phyloP scores from a whole-genome alignment of 2,797 vertebrate species.

The Leptodactylus fallax region DNA sequence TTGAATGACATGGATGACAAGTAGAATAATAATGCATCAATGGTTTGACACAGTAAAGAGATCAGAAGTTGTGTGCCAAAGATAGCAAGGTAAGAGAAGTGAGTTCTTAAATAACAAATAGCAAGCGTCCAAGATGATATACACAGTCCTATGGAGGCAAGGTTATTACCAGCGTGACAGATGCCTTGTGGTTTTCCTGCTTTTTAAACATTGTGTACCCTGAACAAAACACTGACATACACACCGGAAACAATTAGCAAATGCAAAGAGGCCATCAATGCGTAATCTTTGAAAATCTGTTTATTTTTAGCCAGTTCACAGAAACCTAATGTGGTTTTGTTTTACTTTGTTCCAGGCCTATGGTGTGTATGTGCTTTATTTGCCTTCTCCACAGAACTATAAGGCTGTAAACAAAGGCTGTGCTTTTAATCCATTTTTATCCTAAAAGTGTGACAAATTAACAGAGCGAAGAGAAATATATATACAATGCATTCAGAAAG shows the following conservation, averaged over 20 bases:
- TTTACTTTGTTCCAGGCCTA: constrained; percentile 10
- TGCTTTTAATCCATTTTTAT: not conserved
- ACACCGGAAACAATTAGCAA: constrained; percentile 48
- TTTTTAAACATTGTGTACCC: constrained; percentile 45
- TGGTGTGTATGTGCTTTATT: constrained; percentile 11
- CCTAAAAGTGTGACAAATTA: not conserved
- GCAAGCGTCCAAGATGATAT: not conserved
- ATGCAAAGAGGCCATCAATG: constrained; percentile 43
- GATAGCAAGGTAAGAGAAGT: too few relatives aligned
- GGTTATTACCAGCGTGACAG: not conserved
- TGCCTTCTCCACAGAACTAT: not conserved
- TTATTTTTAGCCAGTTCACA: constrained; percentile 40
- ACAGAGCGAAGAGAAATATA: too few relatives aligned
- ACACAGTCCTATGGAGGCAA: too few relatives aligned
- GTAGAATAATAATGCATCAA: not conserved
- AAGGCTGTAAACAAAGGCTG: not conserved
- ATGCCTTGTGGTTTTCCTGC: constrained; percentile 52
- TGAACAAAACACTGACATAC: constrained; percentile 2
- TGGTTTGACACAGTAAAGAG: not conserved
- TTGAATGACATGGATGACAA: too few relatives aligned
- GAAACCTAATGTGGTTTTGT: constrained; percentile 33
- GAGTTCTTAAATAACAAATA: too few relatives aligned
- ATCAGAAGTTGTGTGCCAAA: not conserved
- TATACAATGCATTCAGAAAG: too few relatives aligned
- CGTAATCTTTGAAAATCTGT: constrained; percentile 49